Evolutionary conservation across 2,888 invertebrate species (phyloP).

Genomic region (Himalopsyche anomala): DNA sequence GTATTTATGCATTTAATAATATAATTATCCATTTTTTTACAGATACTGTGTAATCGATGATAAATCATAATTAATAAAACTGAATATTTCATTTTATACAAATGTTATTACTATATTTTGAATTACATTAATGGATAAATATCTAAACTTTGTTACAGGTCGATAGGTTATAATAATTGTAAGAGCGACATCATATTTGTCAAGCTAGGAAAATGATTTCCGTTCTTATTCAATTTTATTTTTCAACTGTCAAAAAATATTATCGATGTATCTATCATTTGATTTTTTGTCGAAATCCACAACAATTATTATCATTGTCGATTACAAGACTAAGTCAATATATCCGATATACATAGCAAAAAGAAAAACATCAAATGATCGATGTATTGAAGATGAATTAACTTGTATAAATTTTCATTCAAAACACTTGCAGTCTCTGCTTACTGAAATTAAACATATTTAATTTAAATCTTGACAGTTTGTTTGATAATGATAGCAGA

Average conservation of each 20-base stretch:
- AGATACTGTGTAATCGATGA: constrained; percentile 39
- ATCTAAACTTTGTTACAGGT: constrained; percentile 57
- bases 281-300: no score
- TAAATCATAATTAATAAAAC: constrained; percentile 51
- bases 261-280: no score
- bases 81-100: constrained; percentile 63
- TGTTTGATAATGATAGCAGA: neutral
- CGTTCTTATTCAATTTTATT: no score
- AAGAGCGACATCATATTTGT: neutral
- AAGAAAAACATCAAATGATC: no score
- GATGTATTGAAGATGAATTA: neutral
- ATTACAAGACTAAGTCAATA: no score
- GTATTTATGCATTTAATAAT: constrained; percentile 51
- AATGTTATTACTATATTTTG: constrained; percentile 52
- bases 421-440: neutral
- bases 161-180: constrained; percentile 49
- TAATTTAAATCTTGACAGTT: neutral
- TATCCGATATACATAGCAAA: no score
- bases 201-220: no score
- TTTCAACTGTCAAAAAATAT: no score
- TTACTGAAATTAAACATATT: no score
- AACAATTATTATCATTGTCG: no score
- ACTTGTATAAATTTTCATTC: neutral
- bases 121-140: constrained; percentile 48
- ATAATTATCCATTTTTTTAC: constrained; percentile 42